Base-by-base conservation (phyloP, 1,140 invertebrate species). In the Hydropsyche tenuis region DNA sequence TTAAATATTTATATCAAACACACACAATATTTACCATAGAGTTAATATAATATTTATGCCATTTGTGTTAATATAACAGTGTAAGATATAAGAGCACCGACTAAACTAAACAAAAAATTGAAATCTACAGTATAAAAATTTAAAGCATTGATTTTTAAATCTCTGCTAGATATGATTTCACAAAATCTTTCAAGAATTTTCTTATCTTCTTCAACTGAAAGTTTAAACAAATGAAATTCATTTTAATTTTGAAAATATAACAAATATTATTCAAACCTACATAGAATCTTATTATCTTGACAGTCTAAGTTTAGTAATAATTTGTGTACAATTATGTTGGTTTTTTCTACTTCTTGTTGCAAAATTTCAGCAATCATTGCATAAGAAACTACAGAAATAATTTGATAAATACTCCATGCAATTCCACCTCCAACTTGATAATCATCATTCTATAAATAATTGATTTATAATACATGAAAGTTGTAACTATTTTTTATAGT, bases 61-160 rank as follows among this genome's bases (percentile, higher is more conserved):
- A 60, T 60, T 60, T 60, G 56, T 12, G 56, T 60, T 25, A 60
- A 60, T 22, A 60, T 60, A 12, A 60, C 56, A 5, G 56, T 60
- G 14, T 60, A 60, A 25, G 56, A 60, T 7, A 60, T 20, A 1
- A 60, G 14, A 25, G 56, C 56, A 23, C 20, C 5, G 14, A 12
- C 23, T 27, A 60, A 23, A 9, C 56, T 22, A 60, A 60, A 60
- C 2, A 60, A 25, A 11, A 60, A 60, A 25, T 23, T 25, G 22
- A 60, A 60, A 60, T 60, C 23, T 1, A 60, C 23, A 12, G n/a
- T 11, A 25, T 25, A 60, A 25, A 60, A 60, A 12, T 60, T 60
- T 1, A 60, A 11, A 60, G 56, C 56, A n/a, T 60, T 25, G 23
- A 60, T 60, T 60, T 12, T 18, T 25, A 60, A 20, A 25, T 60